Evolutionary conservation across 2,888 invertebrate species (phyloP), one percentile per base, ranked within the genome.

Genomic region (Pammene fasciana): DNA sequence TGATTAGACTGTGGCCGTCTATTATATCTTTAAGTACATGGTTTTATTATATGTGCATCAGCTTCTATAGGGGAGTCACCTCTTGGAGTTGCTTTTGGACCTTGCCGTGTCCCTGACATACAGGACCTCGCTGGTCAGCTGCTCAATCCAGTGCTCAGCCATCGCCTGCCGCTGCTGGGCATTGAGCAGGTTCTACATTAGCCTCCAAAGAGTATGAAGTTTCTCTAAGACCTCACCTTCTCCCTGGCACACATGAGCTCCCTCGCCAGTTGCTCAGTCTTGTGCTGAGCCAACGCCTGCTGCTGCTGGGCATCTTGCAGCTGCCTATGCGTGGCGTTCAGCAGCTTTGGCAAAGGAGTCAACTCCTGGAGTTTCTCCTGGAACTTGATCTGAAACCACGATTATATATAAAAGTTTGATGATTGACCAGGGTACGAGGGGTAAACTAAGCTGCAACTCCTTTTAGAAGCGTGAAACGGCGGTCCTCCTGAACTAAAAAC

Each of bases 281-380:
- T 95, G 65, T 95, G 93, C 77, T 96, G 95, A 0, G 95, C 94
- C 5, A 95, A 84, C 8, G 94, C 87, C 73, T 95, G 95, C 79
- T 94, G 87, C 75, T 95, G 95, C 76, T 95, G 95, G 0, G 94
- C 94, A 78, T 96, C 95, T 78, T 95, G 95, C 59, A 96, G 82
- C 75, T 94, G 94, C 75, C 94, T 78, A 80, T 96, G 95, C 0
- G 95, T 95, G 43, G 94, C 94, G 78, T 95, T 95, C 73, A 96
- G 82, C 38, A 96, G 92, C 72, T 95, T 95, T 0, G 95, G 95
- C 36, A 96, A 89, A 0, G 95, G 95, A 0, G 95, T 94, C 59
- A 96, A 83, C 82, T 96, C 95, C 70, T 94, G 94, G 26, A 96
- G 85, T 82, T 95, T 95, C 78, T 95, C 95, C 91, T 95, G 95